phyloP scores from a whole-genome alignment of 2,888 invertebrate genomes.

The Xanthia icteritia region DNA sequence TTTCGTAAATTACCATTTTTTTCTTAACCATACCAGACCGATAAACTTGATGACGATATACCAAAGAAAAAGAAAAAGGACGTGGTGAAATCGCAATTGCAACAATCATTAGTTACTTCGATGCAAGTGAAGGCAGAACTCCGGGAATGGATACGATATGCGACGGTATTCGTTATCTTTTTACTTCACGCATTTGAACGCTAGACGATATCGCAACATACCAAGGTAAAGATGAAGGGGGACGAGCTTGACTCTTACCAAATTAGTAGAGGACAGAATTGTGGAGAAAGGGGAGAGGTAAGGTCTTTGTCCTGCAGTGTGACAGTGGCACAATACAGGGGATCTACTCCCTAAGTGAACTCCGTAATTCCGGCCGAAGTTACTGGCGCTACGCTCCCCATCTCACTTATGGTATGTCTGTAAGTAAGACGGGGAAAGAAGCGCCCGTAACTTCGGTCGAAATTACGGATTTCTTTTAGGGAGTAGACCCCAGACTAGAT shows the following conservation, averaged over 20 bases:
- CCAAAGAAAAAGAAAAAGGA: slow-evolving; percentile 67
- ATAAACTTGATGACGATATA: background rate
- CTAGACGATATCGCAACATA: background rate
- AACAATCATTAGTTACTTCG: slow-evolving; percentile 22
- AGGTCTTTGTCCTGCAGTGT: no score
- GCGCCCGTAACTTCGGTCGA: no score
- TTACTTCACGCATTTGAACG: background rate
- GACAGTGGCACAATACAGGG: no score
- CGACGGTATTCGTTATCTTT: slow-evolving; percentile 65
- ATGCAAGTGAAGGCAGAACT: slow-evolving; percentile 78
- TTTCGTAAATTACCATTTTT: background rate
- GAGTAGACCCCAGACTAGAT: no score
- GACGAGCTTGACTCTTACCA: background rate
- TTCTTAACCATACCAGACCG: background rate
- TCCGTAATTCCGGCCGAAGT: no score
- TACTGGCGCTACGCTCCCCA: no score
- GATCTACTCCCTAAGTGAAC: no score
- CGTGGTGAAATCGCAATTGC: slow-evolving; percentile 18
- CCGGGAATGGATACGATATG: slow-evolving; percentile 80
- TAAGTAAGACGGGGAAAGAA: no score
- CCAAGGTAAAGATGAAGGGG: background rate
- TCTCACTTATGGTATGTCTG: no score
- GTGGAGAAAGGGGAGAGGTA: background rate
- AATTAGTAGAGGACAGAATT: background rate
- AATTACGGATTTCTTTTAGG: no score